These are phyloP conservation scores for Nebria ingens DNA, from an alignment of 1,140 invertebrate genomes.

Conservation along the genomic window DNA sequence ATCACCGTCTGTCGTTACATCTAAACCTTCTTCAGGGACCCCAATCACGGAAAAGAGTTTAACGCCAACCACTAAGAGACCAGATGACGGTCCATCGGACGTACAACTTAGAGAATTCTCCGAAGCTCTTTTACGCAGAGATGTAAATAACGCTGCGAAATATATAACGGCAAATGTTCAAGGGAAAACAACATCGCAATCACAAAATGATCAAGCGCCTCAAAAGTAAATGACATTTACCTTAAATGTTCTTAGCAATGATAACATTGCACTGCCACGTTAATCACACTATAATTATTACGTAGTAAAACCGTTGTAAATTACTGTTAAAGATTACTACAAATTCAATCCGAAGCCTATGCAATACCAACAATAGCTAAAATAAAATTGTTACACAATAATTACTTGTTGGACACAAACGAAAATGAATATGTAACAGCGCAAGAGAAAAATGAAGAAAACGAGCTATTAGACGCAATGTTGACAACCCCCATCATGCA, in stretches of 20 bases:
- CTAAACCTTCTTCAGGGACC: not conserved
- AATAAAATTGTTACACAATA: slow-evolving; percentile 57
- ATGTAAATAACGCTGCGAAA: slow-evolving; percentile 55
- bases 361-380: slow-evolving; percentile 55
- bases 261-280: slow-evolving; percentile 14
- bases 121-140: slow-evolving; percentile 60
- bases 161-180: slow-evolving; percentile 59
- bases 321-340: slow-evolving; percentile 43
- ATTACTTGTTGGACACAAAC: slow-evolving; percentile 62
- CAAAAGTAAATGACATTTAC: slow-evolving; percentile 58
- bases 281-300: slow-evolving; percentile 1
- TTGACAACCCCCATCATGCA: slow-evolving; percentile 64
- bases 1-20: not conserved
- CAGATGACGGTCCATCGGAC: slow-evolving; percentile 37
- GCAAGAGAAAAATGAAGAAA: slow-evolving; percentile 63
- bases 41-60: slow-evolving; percentile 9
- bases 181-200: slow-evolving; percentile 54
- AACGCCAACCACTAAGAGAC: slow-evolving; percentile 11
- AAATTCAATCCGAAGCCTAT: slow-evolving; percentile 43
- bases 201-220: slow-evolving; percentile 56
- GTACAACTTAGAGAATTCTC: slow-evolving; percentile 52
- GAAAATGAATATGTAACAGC: slow-evolving; percentile 68
- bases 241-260: too few relatives aligned
- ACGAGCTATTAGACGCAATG: slow-evolving; percentile 61
- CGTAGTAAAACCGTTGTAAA: too few relatives aligned